A percentile compares a stretch with the other conserved stretches of the same genome.
These are phyloP conservation scores for Scaptomyza pallida DNA, from an alignment of 1,140 invertebrate species.

Conservation along the genomic window DNA sequence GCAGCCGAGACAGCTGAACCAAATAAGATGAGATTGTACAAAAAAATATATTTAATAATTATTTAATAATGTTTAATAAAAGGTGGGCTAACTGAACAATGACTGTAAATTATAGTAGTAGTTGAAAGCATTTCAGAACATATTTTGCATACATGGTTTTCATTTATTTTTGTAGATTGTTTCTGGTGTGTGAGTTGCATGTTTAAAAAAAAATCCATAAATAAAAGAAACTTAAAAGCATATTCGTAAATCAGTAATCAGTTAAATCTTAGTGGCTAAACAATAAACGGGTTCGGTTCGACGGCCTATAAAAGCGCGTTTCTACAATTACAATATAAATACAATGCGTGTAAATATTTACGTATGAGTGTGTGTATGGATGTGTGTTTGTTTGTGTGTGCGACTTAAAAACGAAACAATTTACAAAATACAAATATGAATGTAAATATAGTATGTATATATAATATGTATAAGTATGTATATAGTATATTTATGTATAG, in stretches of 20 bases:
- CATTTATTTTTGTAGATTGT: slow-evolving; percentile 30
- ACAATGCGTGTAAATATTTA: slow-evolving; percentile 63
- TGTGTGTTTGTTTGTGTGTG: slow-evolving; percentile 38
- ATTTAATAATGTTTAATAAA: slow-evolving; percentile 1
- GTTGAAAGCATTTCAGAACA: slow-evolving; percentile 11
- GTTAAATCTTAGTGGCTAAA: slow-evolving; percentile 61
- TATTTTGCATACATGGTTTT: slow-evolving; percentile 26
- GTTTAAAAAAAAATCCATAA: slow-evolving; percentile 44
- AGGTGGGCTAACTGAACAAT: slow-evolving; percentile 21
- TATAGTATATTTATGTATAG: slow-evolving; percentile 28
- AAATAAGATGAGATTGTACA: slow-evolving; percentile 5
- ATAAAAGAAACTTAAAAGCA: slow-evolving; percentile 43
- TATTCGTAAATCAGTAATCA: slow-evolving; percentile 54
- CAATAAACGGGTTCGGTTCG: slow-evolving; percentile 40
- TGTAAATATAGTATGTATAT: slow-evolving; percentile 30
- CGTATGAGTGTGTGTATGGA: slow-evolving; percentile 28
- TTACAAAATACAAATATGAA: slow-evolving; percentile 69
- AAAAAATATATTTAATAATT: slow-evolving; percentile 1
- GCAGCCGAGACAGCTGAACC: slow-evolving; percentile 14
- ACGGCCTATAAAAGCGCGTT: slow-evolving; percentile 18
- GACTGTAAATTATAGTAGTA: slow-evolving; percentile 14
- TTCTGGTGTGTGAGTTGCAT: slow-evolving; percentile 20
- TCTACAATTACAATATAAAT: slow-evolving; percentile 68
- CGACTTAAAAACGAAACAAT: slow-evolving; percentile 71
- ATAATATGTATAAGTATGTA: slow-evolving; percentile 32